Conservation (phyloP, 2,797 vertebrate genomes). For the Paedocypris micromegethes region DNA sequence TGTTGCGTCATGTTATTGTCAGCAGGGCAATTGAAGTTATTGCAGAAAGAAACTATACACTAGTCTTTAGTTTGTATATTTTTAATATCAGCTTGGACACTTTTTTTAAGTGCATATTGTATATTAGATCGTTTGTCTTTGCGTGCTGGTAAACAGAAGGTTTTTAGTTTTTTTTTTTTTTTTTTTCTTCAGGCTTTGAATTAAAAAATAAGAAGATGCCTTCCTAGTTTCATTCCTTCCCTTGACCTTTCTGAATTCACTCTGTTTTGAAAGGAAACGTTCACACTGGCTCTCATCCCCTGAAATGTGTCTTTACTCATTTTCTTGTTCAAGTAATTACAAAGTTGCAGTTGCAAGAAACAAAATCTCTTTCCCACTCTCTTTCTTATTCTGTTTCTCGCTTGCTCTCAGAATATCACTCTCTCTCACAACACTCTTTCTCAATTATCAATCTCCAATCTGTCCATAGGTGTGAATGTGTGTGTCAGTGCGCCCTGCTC, state of each 20-base stretch:
- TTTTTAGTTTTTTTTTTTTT: too few species aligned
- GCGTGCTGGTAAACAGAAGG: too few species aligned
- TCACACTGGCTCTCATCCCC: conserved; percentile 51
- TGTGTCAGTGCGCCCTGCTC: too few species aligned
- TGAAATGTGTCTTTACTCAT: conserved; percentile 48
- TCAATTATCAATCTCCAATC: too few species aligned
- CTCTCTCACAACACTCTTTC: too few species aligned
- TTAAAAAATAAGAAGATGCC: conserved; percentile 50
- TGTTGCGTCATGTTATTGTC: conserved; percentile 33
- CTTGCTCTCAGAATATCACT: too few species aligned
- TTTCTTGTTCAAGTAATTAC: conserved; percentile 62
- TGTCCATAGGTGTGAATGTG: too few species aligned
- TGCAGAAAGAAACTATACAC: conserved; percentile 12
- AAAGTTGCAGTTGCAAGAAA: conserved; percentile 39
- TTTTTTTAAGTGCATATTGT: too few species aligned
- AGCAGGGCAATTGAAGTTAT: conserved; percentile 28
- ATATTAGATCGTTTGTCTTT: too few species aligned
- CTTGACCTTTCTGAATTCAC: conserved; percentile 79
- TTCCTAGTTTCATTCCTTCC: conserved; percentile 73
- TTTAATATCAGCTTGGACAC: too few species aligned
- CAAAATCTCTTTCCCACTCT: not conserved
- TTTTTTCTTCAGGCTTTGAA: conserved; percentile 40
- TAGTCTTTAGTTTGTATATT: not conserved
- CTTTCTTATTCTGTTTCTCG: too few species aligned
- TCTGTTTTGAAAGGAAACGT: conserved; percentile 83